Conservation (phyloP, 2,888 invertebrate genomes). For the Agrotis puta region DNA sequence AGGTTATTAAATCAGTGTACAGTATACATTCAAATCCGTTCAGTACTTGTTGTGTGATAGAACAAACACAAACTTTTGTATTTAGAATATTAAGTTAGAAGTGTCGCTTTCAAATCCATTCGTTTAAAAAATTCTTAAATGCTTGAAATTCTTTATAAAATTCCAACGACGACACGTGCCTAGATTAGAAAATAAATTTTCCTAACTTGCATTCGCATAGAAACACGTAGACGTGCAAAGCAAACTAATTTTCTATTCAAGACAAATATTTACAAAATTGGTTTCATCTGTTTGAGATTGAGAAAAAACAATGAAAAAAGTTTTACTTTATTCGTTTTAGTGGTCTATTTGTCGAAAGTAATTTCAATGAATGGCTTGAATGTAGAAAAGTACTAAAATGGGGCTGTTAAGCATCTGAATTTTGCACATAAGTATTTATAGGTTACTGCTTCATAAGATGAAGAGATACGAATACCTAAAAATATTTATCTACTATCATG, state of each 20-base stretch:
- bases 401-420: neutral
- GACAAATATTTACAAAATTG: constrained; percentile 16
- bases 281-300: constrained; percentile 14
- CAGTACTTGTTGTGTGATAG: too few species aligned
- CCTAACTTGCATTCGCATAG: neutral
- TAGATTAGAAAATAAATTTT: neutral
- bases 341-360: constrained; percentile 12
- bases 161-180: too few species aligned
- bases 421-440: neutral
- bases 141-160: too few species aligned
- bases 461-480: neutral
- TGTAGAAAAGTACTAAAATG: neutral
- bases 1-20: too few species aligned
- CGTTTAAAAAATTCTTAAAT: too few species aligned
- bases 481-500: neutral
- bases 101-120: too few species aligned
- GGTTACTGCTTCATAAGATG: neutral
- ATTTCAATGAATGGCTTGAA: constrained; percentile 19
- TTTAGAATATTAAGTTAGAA: too few species aligned
- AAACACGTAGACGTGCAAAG: constrained; percentile 4
- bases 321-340: constrained; percentile 7
- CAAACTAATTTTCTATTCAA: constrained; percentile 19
- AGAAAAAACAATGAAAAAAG: neutral
- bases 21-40: too few species aligned
- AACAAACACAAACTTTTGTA: too few species aligned